Percentiles rank a stretch among this genome's conserved stretches.
These are phyloP conservation scores for Drosophila nigricruria DNA, from an alignment of 2,888 invertebrate genomes.

Conservation along the genomic window DNA sequence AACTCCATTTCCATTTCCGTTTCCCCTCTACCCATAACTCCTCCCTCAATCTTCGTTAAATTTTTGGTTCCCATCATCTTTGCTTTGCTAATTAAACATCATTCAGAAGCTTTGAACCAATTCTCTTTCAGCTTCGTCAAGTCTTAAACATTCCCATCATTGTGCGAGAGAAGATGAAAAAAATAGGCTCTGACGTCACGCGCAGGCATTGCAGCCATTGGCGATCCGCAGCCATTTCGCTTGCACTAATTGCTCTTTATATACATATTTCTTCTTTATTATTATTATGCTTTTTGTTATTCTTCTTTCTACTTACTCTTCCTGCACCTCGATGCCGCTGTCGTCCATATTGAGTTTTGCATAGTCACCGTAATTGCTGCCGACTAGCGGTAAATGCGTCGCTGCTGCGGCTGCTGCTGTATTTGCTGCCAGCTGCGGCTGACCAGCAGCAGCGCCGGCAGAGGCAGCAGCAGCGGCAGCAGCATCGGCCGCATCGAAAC, in stretches of 20 bases:
- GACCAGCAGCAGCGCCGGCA: constrained; percentile 44
- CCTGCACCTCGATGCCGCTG: constrained; percentile 85
- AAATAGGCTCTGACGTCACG: constrained; percentile 43
- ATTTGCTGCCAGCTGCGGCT: constrained; percentile 79
- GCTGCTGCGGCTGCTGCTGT: constrained; percentile 82
- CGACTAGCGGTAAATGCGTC: constrained; percentile 70
- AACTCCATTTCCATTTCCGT: constrained; percentile 9
- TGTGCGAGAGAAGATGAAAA: not conserved
- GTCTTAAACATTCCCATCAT: not conserved
- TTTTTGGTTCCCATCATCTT: constrained; percentile 1
- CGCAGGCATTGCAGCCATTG: not conserved
- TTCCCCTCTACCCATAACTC: not conserved
- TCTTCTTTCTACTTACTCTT: constrained; percentile 83
- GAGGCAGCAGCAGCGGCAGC: constrained; percentile 42
- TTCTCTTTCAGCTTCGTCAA: not conserved
- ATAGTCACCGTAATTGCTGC: constrained; percentile 56
- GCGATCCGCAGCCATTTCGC: not conserved
- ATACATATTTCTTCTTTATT: not conserved
- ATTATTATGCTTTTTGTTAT: not conserved
- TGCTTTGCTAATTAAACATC: not conserved
- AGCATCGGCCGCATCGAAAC: constrained; percentile 74
- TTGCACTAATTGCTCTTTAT: constrained; percentile 20
- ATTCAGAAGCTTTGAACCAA: not conserved
- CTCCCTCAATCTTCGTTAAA: not conserved
- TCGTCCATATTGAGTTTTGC: constrained; percentile 82